These are phyloP conservation scores for Nemoura dubitans DNA, from an alignment of 2,888 invertebrate species.

Conservation along the genomic window DNA sequence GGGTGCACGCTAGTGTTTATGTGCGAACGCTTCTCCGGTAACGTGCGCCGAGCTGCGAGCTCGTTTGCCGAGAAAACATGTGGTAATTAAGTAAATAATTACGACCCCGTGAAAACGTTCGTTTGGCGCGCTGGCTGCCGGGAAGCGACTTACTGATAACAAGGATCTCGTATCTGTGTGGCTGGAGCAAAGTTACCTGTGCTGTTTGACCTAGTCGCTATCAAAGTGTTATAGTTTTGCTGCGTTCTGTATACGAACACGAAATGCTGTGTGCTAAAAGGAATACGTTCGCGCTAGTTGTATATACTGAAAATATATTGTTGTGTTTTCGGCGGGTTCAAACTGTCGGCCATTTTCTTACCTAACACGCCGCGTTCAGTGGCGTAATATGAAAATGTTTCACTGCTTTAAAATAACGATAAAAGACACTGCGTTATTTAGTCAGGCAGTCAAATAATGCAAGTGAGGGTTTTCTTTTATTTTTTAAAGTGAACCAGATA, in stretches of 20 bases:
- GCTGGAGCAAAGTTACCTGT: not conserved
- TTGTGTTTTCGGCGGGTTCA: not conserved
- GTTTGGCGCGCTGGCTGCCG: not conserved
- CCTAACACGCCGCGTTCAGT: no score
- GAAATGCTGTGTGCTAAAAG: not conserved
- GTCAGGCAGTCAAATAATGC: not conserved
- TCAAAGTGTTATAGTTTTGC: not conserved
- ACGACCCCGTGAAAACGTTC: not conserved
- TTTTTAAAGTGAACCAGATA: not conserved
- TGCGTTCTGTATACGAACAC: not conserved
- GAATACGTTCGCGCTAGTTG: not conserved
- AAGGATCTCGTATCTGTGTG: not conserved
- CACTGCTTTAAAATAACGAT: not conserved
- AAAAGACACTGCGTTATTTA: not conserved
- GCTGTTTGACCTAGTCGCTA: not conserved
- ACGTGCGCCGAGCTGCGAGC: not conserved
- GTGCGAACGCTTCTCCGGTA: not conserved
- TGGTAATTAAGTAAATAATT: slow-evolving; percentile 7
- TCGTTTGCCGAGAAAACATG: not conserved
- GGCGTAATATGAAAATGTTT: not conserved
- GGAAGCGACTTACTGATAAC: not conserved
- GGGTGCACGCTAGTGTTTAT: not conserved
- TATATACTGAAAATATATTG: not conserved
- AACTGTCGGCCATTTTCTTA: not conserved
- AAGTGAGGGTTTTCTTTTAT: not conserved